Evolutionary conservation across 2,888 invertebrate genomes (phyloP).

Genomic region (Protula sp.): DNA sequence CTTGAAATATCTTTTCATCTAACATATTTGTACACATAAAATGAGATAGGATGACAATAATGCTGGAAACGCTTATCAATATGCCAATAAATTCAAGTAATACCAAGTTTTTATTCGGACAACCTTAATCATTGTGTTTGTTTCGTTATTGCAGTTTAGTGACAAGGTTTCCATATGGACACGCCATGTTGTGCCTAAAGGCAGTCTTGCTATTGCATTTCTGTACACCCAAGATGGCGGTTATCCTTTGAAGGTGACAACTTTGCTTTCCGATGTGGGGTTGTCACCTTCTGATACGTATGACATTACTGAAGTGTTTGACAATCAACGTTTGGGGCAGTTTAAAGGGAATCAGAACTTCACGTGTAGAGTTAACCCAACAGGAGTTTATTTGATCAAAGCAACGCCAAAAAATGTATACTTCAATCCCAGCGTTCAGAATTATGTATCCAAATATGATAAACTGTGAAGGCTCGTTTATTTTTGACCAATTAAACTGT

Average conservation of each 20-base stretch:
- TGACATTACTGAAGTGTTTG: slow-evolving; percentile 21
- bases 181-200: slow-evolving; percentile 18
- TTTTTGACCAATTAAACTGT: too few relatives aligned
- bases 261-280: slow-evolving; percentile 15
- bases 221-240: slow-evolving; percentile 15
- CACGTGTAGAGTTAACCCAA: slow-evolving; percentile 26
- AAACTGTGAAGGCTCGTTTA: too few relatives aligned
- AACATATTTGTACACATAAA: neutral
- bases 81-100: too few relatives aligned
- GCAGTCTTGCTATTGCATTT: slow-evolving; percentile 25
- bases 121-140: neutral
- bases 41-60: neutral
- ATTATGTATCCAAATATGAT: too few relatives aligned
- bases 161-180: slow-evolving; percentile 16
- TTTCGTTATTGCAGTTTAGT: neutral
- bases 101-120: neutral
- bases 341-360: slow-evolving; percentile 27
- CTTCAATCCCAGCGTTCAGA: too few relatives aligned
- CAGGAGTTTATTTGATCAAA: slow-evolving; percentile 23
- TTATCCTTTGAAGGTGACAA: slow-evolving; percentile 13
- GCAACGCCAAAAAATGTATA: neutral
- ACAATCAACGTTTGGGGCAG: slow-evolving; percentile 25
- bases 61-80: too few relatives aligned
- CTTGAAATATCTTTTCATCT: neutral
- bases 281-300: slow-evolving; percentile 5